These are phyloP conservation scores for Thaleichthys pacificus DNA, from an alignment of 2,797 vertebrate species.

Conservation along the genomic window DNA sequence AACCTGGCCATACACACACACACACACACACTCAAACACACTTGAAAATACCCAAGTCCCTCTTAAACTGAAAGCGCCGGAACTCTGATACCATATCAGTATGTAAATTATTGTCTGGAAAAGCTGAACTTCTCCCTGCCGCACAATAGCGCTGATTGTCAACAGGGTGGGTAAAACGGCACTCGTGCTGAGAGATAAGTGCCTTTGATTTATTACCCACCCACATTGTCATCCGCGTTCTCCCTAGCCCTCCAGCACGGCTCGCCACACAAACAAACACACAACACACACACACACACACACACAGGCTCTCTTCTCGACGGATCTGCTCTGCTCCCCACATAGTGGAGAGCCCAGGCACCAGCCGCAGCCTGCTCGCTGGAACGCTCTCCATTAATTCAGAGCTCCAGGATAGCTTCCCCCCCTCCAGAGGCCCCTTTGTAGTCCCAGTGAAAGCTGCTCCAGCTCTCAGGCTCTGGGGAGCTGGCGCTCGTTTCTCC, in stretches of 20 bases:
- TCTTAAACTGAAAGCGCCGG: constrained; percentile 42
- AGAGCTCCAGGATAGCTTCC: constrained; percentile 40
- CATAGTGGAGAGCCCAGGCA: constrained; percentile 23
- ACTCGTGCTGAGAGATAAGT: constrained; percentile 36
- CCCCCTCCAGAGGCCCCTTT: constrained; percentile 46
- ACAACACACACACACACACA: not conserved
- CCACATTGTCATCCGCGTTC: constrained; percentile 40
- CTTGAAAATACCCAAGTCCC: constrained; percentile 45
- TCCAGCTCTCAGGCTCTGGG: constrained; percentile 50
- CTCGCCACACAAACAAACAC: not conserved
- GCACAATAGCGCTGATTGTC: constrained; percentile 49
- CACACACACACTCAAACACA: constrained; percentile 26
- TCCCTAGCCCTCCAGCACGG: constrained; percentile 4
- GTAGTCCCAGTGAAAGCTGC: constrained; percentile 59
- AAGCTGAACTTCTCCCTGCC: constrained; percentile 42
- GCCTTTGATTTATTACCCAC: constrained; percentile 55
- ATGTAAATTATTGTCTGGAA: constrained; percentile 47
- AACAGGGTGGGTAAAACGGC: constrained; percentile 39
- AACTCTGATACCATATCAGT: constrained; percentile 38
- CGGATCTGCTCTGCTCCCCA: constrained; percentile 16
- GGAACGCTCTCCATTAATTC: constrained; percentile 43
- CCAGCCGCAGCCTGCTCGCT: not conserved
- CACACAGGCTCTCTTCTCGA: not conserved
- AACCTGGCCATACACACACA: constrained; percentile 6
- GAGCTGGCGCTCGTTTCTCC: constrained; percentile 46